Evolutionary conservation across 2,113 vertebrate species (phyloP).

Genomic region (Oenanthe melanoleuca): DNA sequence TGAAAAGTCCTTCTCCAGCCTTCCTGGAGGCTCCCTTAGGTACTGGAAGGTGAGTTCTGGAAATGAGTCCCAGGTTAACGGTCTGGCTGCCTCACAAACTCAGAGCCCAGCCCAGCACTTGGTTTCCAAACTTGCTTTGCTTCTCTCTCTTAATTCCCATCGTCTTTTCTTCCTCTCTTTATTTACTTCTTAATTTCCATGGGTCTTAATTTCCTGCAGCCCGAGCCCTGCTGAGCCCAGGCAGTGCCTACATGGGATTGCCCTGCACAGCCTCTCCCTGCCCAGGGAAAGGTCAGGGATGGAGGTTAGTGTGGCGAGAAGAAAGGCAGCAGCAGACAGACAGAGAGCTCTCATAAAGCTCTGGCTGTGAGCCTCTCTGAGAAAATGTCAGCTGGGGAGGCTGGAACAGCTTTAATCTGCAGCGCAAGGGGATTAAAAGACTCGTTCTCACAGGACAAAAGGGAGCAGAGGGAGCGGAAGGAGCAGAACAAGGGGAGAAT

Average conservation of each 20-base stretch:
- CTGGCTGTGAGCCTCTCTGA: slow-evolving; percentile 60
- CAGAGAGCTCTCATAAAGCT: slow-evolving; percentile 32
- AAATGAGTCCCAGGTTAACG: background rate
- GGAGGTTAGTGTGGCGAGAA: background rate
- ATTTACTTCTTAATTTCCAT: slow-evolving; percentile 17
- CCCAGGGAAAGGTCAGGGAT: background rate
- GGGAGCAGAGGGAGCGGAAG: slow-evolving; percentile 29
- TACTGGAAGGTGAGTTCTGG: background rate
- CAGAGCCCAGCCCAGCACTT: background rate
- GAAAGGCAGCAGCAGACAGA: slow-evolving; percentile 54
- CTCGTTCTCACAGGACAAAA: slow-evolving; percentile 55
- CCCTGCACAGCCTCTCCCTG: background rate
- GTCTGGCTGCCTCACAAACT: background rate
- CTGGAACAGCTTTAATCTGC: slow-evolving; percentile 60
- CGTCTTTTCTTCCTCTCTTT: background rate
- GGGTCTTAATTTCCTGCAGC: slow-evolving; percentile 25
- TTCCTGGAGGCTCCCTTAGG: background rate
- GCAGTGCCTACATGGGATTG: background rate
- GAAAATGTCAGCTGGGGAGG: slow-evolving; percentile 56
- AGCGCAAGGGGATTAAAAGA: slow-evolving; percentile 55
- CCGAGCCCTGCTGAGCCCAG: background rate
- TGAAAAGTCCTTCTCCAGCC: background rate
- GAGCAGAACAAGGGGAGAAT: background rate
- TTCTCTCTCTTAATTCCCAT: background rate
- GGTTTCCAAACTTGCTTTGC: background rate